Conservation (phyloP, 2,113 vertebrate genomes). For the Ictidomys tridecemlineatus region DNA sequence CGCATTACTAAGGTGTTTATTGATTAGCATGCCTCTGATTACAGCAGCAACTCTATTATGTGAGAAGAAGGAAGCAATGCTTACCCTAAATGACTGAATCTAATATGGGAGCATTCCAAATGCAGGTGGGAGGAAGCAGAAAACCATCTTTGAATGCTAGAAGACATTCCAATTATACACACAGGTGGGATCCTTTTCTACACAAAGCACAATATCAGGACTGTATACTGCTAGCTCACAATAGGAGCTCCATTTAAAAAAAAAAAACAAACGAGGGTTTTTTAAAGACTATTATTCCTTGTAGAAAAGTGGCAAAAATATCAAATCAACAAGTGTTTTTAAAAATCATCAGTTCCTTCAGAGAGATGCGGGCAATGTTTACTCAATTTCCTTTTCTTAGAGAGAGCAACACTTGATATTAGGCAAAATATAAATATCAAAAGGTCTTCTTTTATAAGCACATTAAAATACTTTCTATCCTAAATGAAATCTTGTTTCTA, state of each 20-base stretch:
- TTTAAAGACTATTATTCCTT: neutral
- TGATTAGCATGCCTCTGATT: neutral
- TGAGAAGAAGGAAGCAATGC: neutral
- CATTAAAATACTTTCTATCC: neutral
- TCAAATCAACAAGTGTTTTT: neutral
- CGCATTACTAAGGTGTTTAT: neutral
- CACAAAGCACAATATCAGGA: neutral
- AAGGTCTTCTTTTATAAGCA: neutral
- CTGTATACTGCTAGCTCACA: neutral
- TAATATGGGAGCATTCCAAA: neutral
- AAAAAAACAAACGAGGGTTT: neutral
- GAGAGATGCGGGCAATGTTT: neutral
- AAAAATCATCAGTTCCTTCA: neutral
- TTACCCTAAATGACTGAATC: neutral
- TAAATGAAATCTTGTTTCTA: neutral
- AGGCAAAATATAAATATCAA: conserved; percentile 26
- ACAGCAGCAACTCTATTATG: neutral
- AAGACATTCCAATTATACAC: neutral
- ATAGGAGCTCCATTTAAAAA: too few species aligned
- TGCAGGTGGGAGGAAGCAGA: neutral
- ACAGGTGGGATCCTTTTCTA: neutral
- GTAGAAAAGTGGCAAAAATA: neutral
- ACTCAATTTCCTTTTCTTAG: conserved; percentile 30
- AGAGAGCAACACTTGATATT: neutral
- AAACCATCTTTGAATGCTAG: neutral